Evolutionary conservation across 2,888 invertebrate species (phyloP), one percentile per base, ranked within the genome.

Genomic region (Labia minor): DNA sequence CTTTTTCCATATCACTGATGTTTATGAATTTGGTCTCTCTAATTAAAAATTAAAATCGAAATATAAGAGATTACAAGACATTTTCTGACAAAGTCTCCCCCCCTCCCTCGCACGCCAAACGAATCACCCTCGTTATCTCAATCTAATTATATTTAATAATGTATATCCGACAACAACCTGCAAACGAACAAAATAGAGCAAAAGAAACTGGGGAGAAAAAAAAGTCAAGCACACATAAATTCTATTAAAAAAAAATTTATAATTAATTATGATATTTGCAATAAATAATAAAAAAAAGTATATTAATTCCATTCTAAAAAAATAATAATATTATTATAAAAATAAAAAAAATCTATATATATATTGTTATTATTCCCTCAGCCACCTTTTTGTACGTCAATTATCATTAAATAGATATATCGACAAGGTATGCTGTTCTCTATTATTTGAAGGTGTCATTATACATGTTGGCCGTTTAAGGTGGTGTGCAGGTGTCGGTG

Each of bases 61-160:
- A 16, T n/a, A n/a, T n/a, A n/a, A n/a, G 49, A 49, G 49, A 49
- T 49, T 49, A 49, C 49, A 49, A 49, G 49, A 49, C 49, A 49
- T 49, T 26, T 49, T 49, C 49, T 49, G 49, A 49, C 49, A 49
- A 8, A 14, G 3, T 14, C 49, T 26, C 4, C 26, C 26, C n/a
- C n/a, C n/a, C n/a, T n/a, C n/a, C n/a, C n/a, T n/a, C n/a, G n/a
- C n/a, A n/a, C n/a, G n/a, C n/a, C n/a, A n/a, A n/a, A n/a, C n/a
- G n/a, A n/a, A n/a, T 26, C 4, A 26, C 26, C 49, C 6, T 14
- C 49, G 6, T 49, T 14, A 49, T 49, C 49, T 4, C 3, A 14
- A 49, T 49, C 49, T 49, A 49, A 49, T 49, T 49, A 49, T 49
- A 49, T 49, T 49, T 49, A 49, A 49, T 49, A 49, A 49, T 49